phyloP scores from a whole-genome alignment of 2,888 invertebrate genomes.

The Cephus pulcher region DNA sequence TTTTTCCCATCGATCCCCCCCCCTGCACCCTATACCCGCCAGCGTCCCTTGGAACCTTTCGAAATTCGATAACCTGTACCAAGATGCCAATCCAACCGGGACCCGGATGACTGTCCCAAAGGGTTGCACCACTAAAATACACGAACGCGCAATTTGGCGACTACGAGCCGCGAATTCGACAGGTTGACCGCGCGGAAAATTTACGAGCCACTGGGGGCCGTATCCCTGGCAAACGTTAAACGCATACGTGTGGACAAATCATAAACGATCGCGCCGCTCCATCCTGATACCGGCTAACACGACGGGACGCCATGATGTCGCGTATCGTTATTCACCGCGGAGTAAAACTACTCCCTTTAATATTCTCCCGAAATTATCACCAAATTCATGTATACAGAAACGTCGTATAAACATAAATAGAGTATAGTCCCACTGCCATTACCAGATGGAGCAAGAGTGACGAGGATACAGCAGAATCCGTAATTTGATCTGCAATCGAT shows the following conservation, averaged over 20 bases:
- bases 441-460: not conserved
- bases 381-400: not conserved
- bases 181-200: constrained; percentile 29
- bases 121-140: not conserved
- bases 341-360: constrained; percentile 40
- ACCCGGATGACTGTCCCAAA: not conserved
- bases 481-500: not conserved
- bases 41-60: not conserved
- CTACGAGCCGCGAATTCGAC: constrained; percentile 8
- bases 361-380: constrained; percentile 43
- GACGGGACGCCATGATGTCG: constrained; percentile 16
- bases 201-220: constrained; percentile 29
- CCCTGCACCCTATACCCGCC: not conserved
- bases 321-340: constrained; percentile 16
- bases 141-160: not conserved
- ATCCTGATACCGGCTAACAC: constrained; percentile 15
- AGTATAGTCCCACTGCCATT: not conserved
- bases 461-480: not conserved
- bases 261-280: constrained; percentile 17
- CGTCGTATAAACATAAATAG: too few species aligned
- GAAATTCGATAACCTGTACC: not conserved
- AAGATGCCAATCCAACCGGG: not conserved
- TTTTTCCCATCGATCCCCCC: not conserved
- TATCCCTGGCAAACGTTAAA: constrained; percentile 24
- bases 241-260: constrained; percentile 27